These are phyloP conservation scores for Malaclemys terrapin DNA, from an alignment of 2,113 vertebrate genomes.

Conservation along the genomic window DNA sequence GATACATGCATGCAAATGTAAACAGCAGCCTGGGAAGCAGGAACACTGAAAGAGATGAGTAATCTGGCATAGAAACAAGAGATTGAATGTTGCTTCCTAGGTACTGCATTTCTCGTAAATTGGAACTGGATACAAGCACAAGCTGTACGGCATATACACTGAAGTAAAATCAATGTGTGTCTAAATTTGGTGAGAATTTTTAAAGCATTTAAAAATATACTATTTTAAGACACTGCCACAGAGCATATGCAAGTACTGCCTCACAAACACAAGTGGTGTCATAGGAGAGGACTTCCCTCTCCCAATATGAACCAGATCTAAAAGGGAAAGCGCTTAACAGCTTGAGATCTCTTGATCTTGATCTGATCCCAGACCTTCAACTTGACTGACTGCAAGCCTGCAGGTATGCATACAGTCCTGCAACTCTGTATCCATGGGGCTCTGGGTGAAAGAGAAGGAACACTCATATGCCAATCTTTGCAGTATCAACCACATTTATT, in stretches of 20 bases:
- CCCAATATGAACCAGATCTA: background rate
- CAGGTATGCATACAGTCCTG: background rate
- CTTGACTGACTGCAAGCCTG: background rate
- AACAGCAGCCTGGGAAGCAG: background rate
- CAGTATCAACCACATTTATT: background rate
- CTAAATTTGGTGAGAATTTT: background rate
- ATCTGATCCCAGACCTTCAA: background rate
- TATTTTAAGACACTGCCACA: background rate
- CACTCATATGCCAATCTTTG: background rate
- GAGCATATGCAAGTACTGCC: background rate
- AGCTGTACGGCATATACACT: accelerated
- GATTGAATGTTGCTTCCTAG: background rate
- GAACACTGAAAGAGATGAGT: background rate
- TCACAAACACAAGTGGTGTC: background rate
- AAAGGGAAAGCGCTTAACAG: background rate
- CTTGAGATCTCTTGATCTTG: background rate
- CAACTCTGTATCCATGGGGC: accelerated
- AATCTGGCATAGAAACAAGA: accelerated
- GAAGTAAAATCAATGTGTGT: background rate
- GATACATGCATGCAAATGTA: background rate
- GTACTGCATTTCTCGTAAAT: accelerated
- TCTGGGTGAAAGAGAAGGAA: background rate
- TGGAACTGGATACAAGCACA: accelerated
- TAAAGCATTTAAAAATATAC: background rate
- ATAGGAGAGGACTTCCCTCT: background rate